Base-by-base conservation (phyloP, 2,888 invertebrate species). In the Terebella lapidaria region DNA sequence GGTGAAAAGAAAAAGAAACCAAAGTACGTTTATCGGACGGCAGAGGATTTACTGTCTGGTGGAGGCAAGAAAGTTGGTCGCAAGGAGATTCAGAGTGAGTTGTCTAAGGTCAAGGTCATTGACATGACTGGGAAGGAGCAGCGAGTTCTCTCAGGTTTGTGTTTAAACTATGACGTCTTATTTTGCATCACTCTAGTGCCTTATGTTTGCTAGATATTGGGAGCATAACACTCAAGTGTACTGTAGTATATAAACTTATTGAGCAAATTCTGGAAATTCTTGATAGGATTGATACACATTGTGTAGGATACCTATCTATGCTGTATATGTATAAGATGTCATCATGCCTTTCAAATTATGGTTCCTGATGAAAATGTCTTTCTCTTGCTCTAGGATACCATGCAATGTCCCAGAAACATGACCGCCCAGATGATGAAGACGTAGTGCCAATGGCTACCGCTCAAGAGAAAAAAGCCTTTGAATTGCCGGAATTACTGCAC, bases 61-160 rank as follows among this genome's bases (percentile, higher is more conserved):
- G 81, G 81, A 2, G 72, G 70, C 0, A 72, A 68, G 51, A 72
- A 71, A 65, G 74, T 72, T 57, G 59, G 69, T 62, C 72, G 71
- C 55, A 59, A 56, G 46, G 63, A 59, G 52, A 66, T 64, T 45
- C 66, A 71, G 22, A 69, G 68, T 64, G 67, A 74, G 26, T 62
- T 73, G 51, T 65, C 76, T 30, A 91, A 91, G 80, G 94, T 94
- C 47, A 96, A 96, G 70, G 96, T 99, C 15, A 97, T 99, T 66
- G 99, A 99, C 81, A 93, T 99, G 94, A 97, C 97, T 4, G 97
- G 97, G 0, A 92, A 91, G 0, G 93, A 97, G 80, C 90, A 91
- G 77, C 86, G 94, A 58, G 90, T 97, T 42, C 66, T 80, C 20
- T 75, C 78, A 67, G 78, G 63, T 63, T 35, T 35, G 42, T 10